Evolutionary conservation across 2,113 vertebrate genomes (phyloP).

Genomic region (Trogon melanurus): DNA sequence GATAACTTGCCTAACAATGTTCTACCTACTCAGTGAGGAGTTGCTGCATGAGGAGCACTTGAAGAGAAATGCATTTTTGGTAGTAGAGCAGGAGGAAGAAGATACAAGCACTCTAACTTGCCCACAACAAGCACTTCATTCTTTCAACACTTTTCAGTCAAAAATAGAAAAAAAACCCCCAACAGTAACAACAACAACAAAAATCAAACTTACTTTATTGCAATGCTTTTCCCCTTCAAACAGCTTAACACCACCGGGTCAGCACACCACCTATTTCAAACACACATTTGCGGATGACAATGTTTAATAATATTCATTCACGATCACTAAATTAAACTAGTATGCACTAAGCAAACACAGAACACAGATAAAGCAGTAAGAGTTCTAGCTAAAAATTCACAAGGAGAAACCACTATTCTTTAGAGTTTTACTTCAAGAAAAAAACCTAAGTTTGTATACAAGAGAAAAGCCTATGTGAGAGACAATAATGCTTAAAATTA

Average conservation of each 20-base stretch:
- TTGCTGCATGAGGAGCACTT: neutral
- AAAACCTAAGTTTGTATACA: neutral
- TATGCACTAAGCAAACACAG: neutral
- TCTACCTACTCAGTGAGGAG: neutral
- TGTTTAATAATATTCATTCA: neutral
- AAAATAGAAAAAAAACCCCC: neutral
- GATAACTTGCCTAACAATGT: neutral
- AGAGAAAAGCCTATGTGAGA: neutral
- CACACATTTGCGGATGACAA: neutral
- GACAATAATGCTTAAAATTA: neutral
- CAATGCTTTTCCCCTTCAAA: constrained; percentile 80
- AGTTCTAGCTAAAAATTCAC: neutral
- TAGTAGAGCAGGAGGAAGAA: neutral
- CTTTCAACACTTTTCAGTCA: neutral
- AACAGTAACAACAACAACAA: neutral
- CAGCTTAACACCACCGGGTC: constrained; percentile 81
- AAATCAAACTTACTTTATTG: constrained; percentile 79
- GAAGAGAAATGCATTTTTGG: neutral
- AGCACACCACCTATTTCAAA: constrained; percentile 86
- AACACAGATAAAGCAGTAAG: neutral
- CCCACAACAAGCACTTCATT: neutral
- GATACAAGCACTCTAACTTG: neutral
- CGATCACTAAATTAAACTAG: neutral
- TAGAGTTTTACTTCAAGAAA: neutral
- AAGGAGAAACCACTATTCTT: neutral